These are phyloP conservation scores for Danio aesculapii DNA, from an alignment of 2,797 vertebrate species.

Conservation along the genomic window DNA sequence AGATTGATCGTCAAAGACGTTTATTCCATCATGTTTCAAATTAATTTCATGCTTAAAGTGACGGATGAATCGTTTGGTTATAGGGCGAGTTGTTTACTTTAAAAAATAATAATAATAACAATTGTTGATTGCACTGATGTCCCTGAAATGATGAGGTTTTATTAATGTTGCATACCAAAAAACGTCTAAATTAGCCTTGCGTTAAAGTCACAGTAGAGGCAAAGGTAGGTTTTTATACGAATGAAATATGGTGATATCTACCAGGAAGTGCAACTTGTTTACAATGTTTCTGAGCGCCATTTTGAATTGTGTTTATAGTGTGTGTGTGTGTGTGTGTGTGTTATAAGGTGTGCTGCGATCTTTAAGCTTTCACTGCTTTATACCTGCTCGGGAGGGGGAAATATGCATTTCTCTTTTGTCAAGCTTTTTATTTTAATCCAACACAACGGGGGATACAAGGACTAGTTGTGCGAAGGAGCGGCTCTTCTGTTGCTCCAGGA, in stretches of 20 bases:
- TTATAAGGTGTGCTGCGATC: constrained; percentile 16
- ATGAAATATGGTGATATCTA: constrained; percentile 37
- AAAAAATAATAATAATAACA: constrained; percentile 21
- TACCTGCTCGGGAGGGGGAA: constrained; percentile 31
- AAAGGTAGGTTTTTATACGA: constrained; percentile 41
- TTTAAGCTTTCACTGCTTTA: constrained; percentile 47
- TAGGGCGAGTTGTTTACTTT: constrained; percentile 42
- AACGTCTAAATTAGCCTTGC: constrained; percentile 34
- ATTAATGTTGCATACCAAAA: constrained; percentile 53
- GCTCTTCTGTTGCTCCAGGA: constrained; percentile 24
- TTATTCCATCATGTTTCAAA: background rate
- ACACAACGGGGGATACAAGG: constrained; percentile 2
- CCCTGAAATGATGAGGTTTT: constrained; percentile 49
- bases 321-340: background rate
- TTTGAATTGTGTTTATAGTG: constrained; percentile 51
- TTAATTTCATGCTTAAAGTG: background rate
- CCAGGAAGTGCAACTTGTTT: constrained; percentile 54
- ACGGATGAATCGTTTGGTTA: background rate
- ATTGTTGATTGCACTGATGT: constrained; percentile 56
- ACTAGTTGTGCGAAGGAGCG: constrained; percentile 27
- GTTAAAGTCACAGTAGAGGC: constrained; percentile 18
- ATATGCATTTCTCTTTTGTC: constrained; percentile 5
- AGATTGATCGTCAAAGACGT: background rate
- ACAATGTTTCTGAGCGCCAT: constrained; percentile 44
- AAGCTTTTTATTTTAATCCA: constrained; percentile 36